phyloP scores from a whole-genome alignment of 2,113 vertebrate genomes.

The Nibea albiflora region DNA sequence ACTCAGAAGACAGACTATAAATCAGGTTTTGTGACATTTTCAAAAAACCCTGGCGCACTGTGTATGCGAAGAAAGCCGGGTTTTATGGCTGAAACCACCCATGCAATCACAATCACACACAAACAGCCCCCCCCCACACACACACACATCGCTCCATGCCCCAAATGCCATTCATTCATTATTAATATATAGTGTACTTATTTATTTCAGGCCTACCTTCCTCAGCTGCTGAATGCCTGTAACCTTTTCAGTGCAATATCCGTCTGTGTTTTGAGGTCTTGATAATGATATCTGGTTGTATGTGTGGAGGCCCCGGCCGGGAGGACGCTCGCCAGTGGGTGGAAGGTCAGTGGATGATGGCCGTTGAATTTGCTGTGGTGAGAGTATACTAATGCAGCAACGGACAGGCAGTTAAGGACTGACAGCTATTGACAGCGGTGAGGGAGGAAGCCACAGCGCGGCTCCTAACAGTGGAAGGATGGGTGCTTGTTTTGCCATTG shows the following conservation, averaged over 20 bases:
- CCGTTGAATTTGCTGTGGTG: conserved; percentile 65
- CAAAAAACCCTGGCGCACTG: conserved; percentile 78
- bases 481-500: conserved; percentile 69
- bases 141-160: conserved; percentile 62
- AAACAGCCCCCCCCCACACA: conserved; percentile 15
- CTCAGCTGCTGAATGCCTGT: conserved; percentile 46
- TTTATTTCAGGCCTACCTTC: conserved; percentile 68
- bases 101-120: conserved; percentile 52
- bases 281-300: conserved; percentile 65
- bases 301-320: conserved; percentile 7
- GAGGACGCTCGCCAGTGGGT: conserved; percentile 61
- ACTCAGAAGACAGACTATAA: conserved; percentile 96
- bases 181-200: conserved; percentile 79
- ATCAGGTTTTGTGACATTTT: conserved; percentile 99
- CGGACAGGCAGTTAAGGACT: conserved; percentile 69
- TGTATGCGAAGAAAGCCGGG: conserved; percentile 63
- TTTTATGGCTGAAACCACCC: conserved; percentile 65
- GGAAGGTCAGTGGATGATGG: conserved; percentile 74
- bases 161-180: conserved; percentile 83
- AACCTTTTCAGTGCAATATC: conserved; percentile 73
- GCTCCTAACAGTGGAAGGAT: conserved; percentile 52
- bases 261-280: conserved; percentile 63
- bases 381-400: conserved; percentile 68
- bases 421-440: conserved; percentile 76
- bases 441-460: conserved; percentile 40